A percentile compares a stretch with the other conserved stretches of the same genome.
Evolutionary conservation across 2,797 vertebrate species (phyloP).

Genomic region (Diplodus puntazzo): DNA sequence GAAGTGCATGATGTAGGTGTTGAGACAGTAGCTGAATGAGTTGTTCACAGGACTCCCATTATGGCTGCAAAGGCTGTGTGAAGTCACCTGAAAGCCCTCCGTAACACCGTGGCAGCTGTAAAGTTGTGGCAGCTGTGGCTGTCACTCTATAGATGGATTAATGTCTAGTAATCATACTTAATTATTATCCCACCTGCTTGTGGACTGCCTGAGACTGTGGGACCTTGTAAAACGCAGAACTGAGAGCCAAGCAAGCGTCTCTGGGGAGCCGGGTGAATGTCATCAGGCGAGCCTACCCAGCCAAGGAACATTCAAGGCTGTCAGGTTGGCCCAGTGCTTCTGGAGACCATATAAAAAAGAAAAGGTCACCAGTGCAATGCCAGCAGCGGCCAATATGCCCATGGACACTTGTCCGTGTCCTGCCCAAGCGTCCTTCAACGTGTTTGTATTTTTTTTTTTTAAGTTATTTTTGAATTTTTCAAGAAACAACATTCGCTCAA

Average conservation of each 20-base stretch:
- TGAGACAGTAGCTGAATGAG: slow-evolving; percentile 28
- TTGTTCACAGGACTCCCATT: slow-evolving; percentile 33
- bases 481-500: slow-evolving; percentile 31
- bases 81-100: slow-evolving; percentile 65
- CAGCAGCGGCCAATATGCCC: slow-evolving; percentile 47
- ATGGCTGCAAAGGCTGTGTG: slow-evolving; percentile 34
- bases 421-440: slow-evolving; percentile 37
- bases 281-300: slow-evolving; percentile 57
- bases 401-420: neutral
- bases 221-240: slow-evolving; percentile 71
- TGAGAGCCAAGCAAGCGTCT: slow-evolving; percentile 66
- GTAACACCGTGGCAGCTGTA: slow-evolving; percentile 36
- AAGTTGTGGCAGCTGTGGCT: slow-evolving; percentile 72
- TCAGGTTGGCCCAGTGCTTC: slow-evolving; percentile 64
- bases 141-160: slow-evolving; percentile 76
- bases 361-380: slow-evolving; percentile 71
- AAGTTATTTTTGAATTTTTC: slow-evolving; percentile 14
- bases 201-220: slow-evolving; percentile 60
- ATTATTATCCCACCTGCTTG: slow-evolving; percentile 81
- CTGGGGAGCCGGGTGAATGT: slow-evolving; percentile 73
- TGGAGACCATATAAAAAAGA: slow-evolving; percentile 55
- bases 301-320: slow-evolving; percentile 71
- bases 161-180: slow-evolving; percentile 79
- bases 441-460: neutral
- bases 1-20: slow-evolving; percentile 14